Base-by-base conservation (phyloP, 2,888 invertebrate genomes). In the Parascotia fuliginaria region DNA sequence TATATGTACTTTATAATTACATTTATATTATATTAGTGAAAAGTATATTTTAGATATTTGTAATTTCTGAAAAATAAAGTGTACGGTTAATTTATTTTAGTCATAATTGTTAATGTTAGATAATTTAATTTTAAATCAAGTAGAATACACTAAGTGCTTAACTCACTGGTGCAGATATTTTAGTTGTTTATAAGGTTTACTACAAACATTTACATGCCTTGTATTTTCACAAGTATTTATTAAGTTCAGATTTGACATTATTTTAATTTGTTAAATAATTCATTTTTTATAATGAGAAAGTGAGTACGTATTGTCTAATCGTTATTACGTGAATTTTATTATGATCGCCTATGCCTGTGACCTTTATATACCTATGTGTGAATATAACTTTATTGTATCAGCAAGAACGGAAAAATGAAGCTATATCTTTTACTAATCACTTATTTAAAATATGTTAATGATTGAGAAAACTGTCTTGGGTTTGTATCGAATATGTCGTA, bases 231-330 rank as follows among this genome's bases (percentile, higher is more conserved):
- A 16, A 14, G 33, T 45, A 44, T 42, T 32, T 37, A 29, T 32
- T 28, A n/a, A n/a, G n/a, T n/a, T n/a, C n/a, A n/a, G n/a, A n/a
- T n/a, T n/a, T n/a, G n/a, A n/a, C n/a, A n/a, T n/a, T n/a, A 53
- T 66, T 57, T 62, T 60, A 62, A 62, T 63, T 59, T 47, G 41
- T 48, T n/a, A n/a, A n/a, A n/a, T n/a, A n/a, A n/a, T n/a, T n/a
- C n/a, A n/a, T n/a, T n/a, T n/a, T n/a, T 69, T 60, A 60, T 67
- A 68, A 58, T 63, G 62, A 55, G 65, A 74, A 70, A 74, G 71
- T 59, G 66, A 57, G 51, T 52, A n/a, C n/a, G n/a, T n/a, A 58
- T 59, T 69, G 61, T 62, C 53, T 69, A 65, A 69, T 61, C 44
- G 56, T 60, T 60, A 56, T 73, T 72, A 60, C 65, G 49, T 64